These are phyloP conservation scores for Sandelia bainsii DNA, from an alignment of 2,797 vertebrate species.

Conservation along the genomic window DNA sequence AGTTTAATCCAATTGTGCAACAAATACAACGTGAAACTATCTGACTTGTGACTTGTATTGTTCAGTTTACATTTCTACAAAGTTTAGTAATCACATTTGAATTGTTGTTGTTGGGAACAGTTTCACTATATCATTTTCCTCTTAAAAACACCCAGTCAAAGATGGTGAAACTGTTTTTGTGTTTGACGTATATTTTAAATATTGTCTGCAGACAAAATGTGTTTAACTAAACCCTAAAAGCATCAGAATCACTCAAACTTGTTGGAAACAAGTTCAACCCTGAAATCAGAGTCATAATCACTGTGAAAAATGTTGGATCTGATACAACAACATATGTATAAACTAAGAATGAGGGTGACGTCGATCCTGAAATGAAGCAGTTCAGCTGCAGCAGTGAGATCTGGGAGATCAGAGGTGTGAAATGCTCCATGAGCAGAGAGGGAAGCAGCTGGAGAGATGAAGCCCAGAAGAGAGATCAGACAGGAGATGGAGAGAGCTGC, in stretches of 20 bases:
- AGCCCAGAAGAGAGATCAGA: conserved; percentile 9
- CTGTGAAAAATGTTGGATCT: not conserved
- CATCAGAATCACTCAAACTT: not conserved
- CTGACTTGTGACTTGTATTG: not conserved
- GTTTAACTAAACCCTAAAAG: conserved; percentile 1
- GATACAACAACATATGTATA: not conserved
- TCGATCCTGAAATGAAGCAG: conserved; percentile 18
- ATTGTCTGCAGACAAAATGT: conserved; percentile 3
- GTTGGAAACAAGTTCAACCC: conserved; percentile 1
- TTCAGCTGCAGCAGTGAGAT: conserved; percentile 25
- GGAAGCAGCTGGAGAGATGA: not conserved
- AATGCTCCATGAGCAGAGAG: conserved; percentile 23
- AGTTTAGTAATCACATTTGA: not conserved
- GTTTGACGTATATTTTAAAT: not conserved
- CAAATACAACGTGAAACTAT: not conserved
- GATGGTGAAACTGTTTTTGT: not conserved
- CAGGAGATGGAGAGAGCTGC: conserved; percentile 6
- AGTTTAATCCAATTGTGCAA: too few relatives aligned
- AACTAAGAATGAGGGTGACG: not conserved
- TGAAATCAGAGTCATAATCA: not conserved
- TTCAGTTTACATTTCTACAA: not conserved
- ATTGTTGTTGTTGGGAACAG: conserved; percentile 1
- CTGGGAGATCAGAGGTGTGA: conserved; percentile 1
- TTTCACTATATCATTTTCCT: not conserved
- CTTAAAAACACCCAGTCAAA: too few relatives aligned